Conservation (phyloP, 2,113 vertebrate genomes). For the Bubalus kerabau region DNA sequence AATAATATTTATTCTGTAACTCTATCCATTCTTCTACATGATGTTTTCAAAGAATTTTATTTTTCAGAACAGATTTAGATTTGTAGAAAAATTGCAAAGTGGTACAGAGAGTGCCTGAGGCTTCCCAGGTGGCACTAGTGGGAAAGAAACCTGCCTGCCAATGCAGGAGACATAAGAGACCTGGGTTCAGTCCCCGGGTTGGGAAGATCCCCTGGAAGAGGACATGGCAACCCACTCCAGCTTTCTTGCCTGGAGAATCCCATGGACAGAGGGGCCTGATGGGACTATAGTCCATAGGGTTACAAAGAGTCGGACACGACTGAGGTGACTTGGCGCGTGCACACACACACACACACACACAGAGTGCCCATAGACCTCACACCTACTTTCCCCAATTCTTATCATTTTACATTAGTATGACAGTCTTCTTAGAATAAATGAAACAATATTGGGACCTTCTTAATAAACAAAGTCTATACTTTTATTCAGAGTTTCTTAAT, state of each 20-base stretch:
- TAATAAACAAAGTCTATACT: no score
- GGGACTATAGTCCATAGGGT: neutral
- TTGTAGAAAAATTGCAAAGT: neutral
- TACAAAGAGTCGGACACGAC: no score
- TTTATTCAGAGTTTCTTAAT: neutral
- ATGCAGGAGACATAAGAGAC: neutral
- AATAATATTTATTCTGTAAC: neutral
- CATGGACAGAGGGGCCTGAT: neutral
- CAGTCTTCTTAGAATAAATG: neutral
- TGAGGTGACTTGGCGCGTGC: accelerated
- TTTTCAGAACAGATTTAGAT: neutral
- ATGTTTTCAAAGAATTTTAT: neutral
- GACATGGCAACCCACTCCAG: neutral
- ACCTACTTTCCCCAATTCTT: neutral
- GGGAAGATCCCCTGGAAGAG: neutral
- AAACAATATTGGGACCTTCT: neutral
- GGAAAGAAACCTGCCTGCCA: neutral
- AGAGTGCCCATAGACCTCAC: neutral
- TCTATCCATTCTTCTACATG: neutral
- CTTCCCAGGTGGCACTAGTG: neutral
- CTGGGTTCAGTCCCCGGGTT: neutral
- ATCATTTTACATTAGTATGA: neutral
- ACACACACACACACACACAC: neutral
- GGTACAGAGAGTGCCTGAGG: neutral
- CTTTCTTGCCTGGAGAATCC: neutral